Evolutionary conservation across 2,797 vertebrate genomes (phyloP), one percentile per base, ranked within the genome.

Genomic region (Cyprinella venusta): DNA sequence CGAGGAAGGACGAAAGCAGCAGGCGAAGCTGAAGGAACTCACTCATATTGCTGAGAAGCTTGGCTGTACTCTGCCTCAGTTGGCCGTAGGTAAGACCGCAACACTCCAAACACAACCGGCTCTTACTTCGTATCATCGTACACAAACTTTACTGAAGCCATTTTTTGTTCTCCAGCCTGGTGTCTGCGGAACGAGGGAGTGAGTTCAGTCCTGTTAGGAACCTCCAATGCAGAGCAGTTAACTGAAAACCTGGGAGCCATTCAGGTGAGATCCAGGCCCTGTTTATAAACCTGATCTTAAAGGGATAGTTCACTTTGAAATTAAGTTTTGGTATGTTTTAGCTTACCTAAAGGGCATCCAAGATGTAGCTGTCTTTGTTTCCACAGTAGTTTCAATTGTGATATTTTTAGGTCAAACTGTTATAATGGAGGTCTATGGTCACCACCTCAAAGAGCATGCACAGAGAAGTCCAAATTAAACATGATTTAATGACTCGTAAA

Each of bases 201-300:
- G 91, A 99, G 98, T 88, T 99, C 98, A 0, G 98, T 99, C 63
- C 96, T 99, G 0, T 90, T 99, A 84, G 98, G 98, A 90, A 97
- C 98, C 1, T 99, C 98, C 84, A 99, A 95, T 91, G 97, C 98
- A 0, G 96, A 98, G 82, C 98, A 99, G 92, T 96, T 99, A 82
- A 97, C 97, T 0, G 98, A 99, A 92, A 99, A 99, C 93, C 96
- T 99, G 0, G 98, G 98, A 84, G 98, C 98, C 93, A 99, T 99
- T 88, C 98, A 99, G 97, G 98, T 94, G 89, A 93, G 93, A 63
- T 63, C 13, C 1, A 7, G 0, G 52, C 7, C 19, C 18, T 19
- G 19, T 54, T 21, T n/a, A 30, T 30, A 30, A 30, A 30, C 30
- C 30, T 30, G 30, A 30, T 30, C 30, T 30, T 30, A 30, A 30